Percentiles rank a stretch among this genome's conserved stretches.
Evolutionary conservation across 1,140 invertebrate species (phyloP).

Genomic region (Saccostrea cuccullata): DNA sequence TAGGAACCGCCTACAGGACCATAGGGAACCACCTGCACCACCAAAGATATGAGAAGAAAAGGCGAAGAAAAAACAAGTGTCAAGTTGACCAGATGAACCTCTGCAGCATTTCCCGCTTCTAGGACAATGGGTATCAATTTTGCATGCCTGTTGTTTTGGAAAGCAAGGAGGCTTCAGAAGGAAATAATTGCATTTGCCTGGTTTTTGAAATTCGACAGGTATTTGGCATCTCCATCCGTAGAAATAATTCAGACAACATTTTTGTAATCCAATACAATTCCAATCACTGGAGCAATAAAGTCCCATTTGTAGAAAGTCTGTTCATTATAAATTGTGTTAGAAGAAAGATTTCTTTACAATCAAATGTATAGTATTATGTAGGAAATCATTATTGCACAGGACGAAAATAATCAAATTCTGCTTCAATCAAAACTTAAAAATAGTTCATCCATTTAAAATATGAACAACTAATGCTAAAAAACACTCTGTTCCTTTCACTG

Average conservation of each 20-base stretch:
- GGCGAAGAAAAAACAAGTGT: background rate
- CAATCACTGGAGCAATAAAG: background rate
- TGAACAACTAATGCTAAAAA: too few relatives aligned
- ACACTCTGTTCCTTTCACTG: too few relatives aligned
- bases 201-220: background rate
- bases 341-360: too few relatives aligned
- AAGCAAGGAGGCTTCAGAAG: background rate
- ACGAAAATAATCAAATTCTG: too few relatives aligned
- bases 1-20: too few relatives aligned
- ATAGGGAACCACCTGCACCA: too few relatives aligned
- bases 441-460: too few relatives aligned
- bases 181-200: background rate
- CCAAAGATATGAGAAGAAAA: background rate
- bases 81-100: background rate
- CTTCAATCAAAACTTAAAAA: too few relatives aligned
- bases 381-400: too few relatives aligned
- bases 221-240: background rate
- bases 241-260: background rate
- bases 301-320: background rate
- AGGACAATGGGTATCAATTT: background rate
- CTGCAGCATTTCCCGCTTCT: background rate
- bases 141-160: background rate
- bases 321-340: too few relatives aligned
- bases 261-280: background rate
- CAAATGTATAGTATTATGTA: too few relatives aligned